Base-by-base conservation (phyloP, 2,888 invertebrate genomes). In the Cephalotes varians region DNA sequence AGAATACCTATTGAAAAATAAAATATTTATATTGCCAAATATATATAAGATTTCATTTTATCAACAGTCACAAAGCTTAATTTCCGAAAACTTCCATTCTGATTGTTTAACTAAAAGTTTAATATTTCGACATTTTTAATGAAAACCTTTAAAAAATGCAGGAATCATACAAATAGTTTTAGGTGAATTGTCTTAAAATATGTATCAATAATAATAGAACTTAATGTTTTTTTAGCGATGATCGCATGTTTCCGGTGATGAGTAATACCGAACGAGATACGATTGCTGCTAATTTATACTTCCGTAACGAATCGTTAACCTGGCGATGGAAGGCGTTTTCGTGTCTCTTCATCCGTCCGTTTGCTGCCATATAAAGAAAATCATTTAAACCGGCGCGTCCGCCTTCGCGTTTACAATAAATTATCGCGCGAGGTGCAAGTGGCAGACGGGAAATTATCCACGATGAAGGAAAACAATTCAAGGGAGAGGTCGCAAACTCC, bases 371-470 rank as follows among this genome's bases (percentile, higher is more conserved):
- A 71, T 80, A 76, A 25, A 37, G 72, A 69, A 83, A 83, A 58
- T 80, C 84, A 71, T 83, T 81, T 87, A 86, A 85, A 86, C 82
- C 74, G 82, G 86, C 77, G 77, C 71, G 87, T 84, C 81, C 64
- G 54, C 71, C 83, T 87, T 87, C 84, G 77, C 77, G 88, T 89
- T 89, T 76, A 65, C 80, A 71, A 81, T 79, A 76, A 62, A 85
- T 86, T 79, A 85, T 73, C 85, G 67, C 60, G 51, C 85, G 73
- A 65, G 71, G 72, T 83, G 85, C 83, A 74, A 81, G 69, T 77
- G 90, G 84, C 85, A 81, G 81, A 79, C 49, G 80, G 58, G 81
- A 83, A 81, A 79, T 79, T 79, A 79, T 79, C 77, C 71, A 71
- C 77, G 56, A 79, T 47, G 77, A 71, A 56, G 44, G 81, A 60